Conservation (phyloP, 2,888 invertebrate species). For the Allygus modestus region DNA sequence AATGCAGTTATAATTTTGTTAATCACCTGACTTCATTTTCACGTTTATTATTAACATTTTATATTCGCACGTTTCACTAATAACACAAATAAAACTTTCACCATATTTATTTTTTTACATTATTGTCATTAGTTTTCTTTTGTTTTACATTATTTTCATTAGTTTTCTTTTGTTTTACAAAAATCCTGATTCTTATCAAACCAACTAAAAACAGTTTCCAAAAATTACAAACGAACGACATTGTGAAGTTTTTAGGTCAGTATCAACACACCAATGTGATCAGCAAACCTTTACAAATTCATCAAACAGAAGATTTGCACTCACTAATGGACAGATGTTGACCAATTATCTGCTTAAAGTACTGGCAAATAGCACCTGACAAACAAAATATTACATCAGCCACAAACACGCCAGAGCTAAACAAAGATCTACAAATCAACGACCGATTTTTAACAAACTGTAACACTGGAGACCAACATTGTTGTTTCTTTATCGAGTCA, state of each 20-base stretch:
- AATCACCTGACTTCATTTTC: no score
- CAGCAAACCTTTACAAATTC: slow-evolving; percentile 31
- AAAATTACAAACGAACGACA: background rate
- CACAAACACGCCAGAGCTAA: background rate
- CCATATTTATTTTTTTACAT: no score
- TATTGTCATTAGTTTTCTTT: no score
- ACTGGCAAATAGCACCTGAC: slow-evolving; percentile 18
- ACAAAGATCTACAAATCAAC: slow-evolving; percentile 34
- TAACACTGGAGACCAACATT: slow-evolving; percentile 9
- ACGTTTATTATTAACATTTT: no score
- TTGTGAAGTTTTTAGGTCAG: slow-evolving; percentile 1
- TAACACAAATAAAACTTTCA: no score
- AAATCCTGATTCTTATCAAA: no score
- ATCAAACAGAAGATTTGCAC: slow-evolving; percentile 32
- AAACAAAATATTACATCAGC: slow-evolving; percentile 38
- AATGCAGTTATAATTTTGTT: no score
- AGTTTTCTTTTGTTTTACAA: no score
- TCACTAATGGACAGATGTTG: slow-evolving; percentile 38
- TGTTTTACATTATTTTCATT: no score
- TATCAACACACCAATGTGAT: slow-evolving; percentile 10
- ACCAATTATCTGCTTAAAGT: slow-evolving; percentile 43
- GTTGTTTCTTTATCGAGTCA: slow-evolving; percentile 5
- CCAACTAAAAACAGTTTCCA: no score
- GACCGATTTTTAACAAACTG: slow-evolving; percentile 20
- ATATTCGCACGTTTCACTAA: no score